Conservation (phyloP, 1,140 invertebrate genomes). For the Acyrthosiphon pisum region DNA sequence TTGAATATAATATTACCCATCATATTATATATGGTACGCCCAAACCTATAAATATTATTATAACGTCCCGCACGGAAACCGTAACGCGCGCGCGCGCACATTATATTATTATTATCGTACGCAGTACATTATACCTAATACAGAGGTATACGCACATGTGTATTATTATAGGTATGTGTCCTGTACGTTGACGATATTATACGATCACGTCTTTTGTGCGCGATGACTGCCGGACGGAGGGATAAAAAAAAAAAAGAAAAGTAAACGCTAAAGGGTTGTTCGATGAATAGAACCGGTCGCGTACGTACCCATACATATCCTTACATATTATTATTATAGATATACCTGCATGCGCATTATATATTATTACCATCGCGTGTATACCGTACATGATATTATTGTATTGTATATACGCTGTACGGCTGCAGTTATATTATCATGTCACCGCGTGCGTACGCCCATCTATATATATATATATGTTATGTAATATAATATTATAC, state of each 20-base stretch:
- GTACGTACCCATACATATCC: neutral
- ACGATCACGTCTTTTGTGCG: neutral
- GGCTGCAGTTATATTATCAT: neutral
- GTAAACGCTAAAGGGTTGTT: constrained; percentile 18
- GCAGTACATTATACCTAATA: too few relatives aligned
- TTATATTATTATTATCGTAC: neutral
- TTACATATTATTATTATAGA: neutral
- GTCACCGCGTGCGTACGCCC: neutral
- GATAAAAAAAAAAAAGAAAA: neutral
- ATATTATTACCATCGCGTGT: neutral
- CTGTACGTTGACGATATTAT: neutral
- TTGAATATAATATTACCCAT: constrained; percentile 22
- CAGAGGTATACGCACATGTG: neutral
- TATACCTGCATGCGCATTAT: too few relatives aligned
- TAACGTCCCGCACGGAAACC: constrained; percentile 11
- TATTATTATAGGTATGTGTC: neutral
- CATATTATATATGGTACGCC: neutral
- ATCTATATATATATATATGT: neutral
- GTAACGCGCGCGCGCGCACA: neutral
- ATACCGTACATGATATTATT: neutral
- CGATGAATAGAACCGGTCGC: neutral
- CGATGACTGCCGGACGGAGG: neutral
- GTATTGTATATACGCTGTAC: neutral
- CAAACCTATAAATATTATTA: constrained; percentile 17
- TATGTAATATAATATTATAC: neutral